These are phyloP conservation scores for Pseudomyrmex flavicornis DNA, from an alignment of 1,140 invertebrate species.

Conservation along the genomic window DNA sequence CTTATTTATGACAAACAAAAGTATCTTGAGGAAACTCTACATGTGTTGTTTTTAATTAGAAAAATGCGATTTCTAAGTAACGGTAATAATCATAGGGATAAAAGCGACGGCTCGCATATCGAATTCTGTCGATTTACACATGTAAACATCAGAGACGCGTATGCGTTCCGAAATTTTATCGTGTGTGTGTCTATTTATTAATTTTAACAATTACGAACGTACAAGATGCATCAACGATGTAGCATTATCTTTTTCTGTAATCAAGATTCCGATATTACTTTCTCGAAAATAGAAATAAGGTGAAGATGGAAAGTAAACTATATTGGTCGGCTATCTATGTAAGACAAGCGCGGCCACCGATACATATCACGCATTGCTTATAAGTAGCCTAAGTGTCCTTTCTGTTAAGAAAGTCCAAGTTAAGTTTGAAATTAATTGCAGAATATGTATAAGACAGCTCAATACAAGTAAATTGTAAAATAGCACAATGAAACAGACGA, in stretches of 20 bases:
- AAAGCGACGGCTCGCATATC: constrained; percentile 24
- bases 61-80: constrained; percentile 7
- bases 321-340: constrained; percentile 16
- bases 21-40: constrained; percentile 47
- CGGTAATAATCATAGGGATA: background rate
- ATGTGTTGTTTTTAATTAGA: background rate
- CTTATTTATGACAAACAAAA: constrained; percentile 39
- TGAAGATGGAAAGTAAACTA: background rate
- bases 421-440: constrained; percentile 9
- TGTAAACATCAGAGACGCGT: constrained; percentile 1
- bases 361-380: constrained; percentile 24
- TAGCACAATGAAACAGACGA: background rate
- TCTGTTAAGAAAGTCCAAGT: background rate
- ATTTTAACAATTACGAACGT: constrained; percentile 26
- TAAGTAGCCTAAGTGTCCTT: constrained; percentile 13
- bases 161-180: background rate
- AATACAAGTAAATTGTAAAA: background rate
- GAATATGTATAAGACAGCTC: background rate
- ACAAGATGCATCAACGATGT: constrained; percentile 24
- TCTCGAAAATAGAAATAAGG: constrained; percentile 18
- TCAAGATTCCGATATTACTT: constrained; percentile 1
- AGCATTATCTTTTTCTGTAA: background rate
- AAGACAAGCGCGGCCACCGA: background rate
- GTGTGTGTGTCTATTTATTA: background rate
- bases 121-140: background rate